These are phyloP conservation scores for Xenops minutus DNA, from an alignment of 2,797 vertebrate genomes.

Conservation along the genomic window DNA sequence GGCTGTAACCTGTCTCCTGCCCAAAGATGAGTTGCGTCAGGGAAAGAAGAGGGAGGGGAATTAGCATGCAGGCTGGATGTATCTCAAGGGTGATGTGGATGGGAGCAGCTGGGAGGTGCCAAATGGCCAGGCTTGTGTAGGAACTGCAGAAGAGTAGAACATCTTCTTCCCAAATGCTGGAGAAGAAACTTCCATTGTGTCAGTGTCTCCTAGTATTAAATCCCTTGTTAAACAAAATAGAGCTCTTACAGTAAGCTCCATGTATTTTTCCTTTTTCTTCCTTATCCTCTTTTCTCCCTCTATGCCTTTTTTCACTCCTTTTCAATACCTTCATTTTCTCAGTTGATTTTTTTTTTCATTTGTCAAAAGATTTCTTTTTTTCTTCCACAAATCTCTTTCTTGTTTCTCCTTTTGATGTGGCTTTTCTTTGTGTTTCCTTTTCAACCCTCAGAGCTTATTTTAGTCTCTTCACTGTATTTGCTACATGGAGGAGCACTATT, in stretches of 20 bases:
- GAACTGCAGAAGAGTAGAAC: neutral
- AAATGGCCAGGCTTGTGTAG: neutral
- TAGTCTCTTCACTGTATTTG: conserved; percentile 42
- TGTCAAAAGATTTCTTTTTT: conserved; percentile 40
- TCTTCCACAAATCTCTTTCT: conserved; percentile 42
- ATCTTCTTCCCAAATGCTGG: neutral
- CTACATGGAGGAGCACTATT: neutral
- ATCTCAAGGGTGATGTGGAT: fast-evolving
- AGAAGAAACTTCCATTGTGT: neutral
- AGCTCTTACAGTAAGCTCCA: conserved; percentile 7
- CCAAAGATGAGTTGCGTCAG: neutral
- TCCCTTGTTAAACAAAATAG: neutral
- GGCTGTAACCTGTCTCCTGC: neutral
- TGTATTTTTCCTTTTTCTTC: conserved; percentile 9
- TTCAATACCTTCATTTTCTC: conserved; percentile 27
- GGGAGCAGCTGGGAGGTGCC: neutral
- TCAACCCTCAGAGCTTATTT: conserved; percentile 47
- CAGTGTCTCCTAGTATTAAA: neutral
- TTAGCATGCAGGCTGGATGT: neutral
- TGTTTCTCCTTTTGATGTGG: conserved; percentile 53
- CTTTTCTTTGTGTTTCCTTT: conserved; percentile 48
- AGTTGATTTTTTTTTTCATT: conserved; percentile 43
- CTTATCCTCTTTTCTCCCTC: neutral
- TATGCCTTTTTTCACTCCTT: conserved; percentile 15
- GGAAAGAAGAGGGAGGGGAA: neutral